Base-by-base conservation (phyloP, 2,113 vertebrate genomes). In the Paedocypris sp. region DNA sequence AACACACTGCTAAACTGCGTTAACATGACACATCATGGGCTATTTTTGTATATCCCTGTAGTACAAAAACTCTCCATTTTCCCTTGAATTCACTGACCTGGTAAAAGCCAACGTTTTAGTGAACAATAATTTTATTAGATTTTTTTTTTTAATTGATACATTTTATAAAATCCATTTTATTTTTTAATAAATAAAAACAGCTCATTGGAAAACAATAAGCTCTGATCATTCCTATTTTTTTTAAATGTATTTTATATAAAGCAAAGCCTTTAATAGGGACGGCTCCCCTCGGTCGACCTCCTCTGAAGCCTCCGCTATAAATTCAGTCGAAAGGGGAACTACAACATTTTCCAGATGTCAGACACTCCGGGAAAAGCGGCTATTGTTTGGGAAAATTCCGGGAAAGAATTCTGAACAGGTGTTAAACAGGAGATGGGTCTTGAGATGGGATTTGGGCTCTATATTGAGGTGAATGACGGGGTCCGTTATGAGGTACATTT, bases 291-390 rank as follows among this genome's bases (percentile, higher is more conserved):
- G 11, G 35, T 39, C 16, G 2, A 42, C 23, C 20, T 54, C 59
- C 62, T 47, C 65, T 64, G 72, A 69, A 64, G 66, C 51, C 11
- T 59, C 6, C 9, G 4, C 67, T 50, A 69, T 81, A 80, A 80
- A 83, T 79, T 67, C 64, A 38, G 65, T 39, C 33, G 47, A 48
- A 61, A 64, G 52, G 62, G 26, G 36, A 12, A 49, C 35, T 49
- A 60, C 61, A 71, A 57, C 51, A 46, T 75, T 80, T 83, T 78
- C 81, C 83, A 85, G 80, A 84, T 85, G 82, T 80, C 60, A 1
- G 42, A 22, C 43, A 64, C 57, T 64, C 22, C 33, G 29, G 78
- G 74, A 80, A 81, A 77, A 66, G 53, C 65, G 18, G 23, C 36
- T 46, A 53, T 76, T 79, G 73, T 80, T 79, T 74, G 54, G 69